phyloP scores from a whole-genome alignment of 2,888 invertebrate species.

The Heliconius charithonia region DNA sequence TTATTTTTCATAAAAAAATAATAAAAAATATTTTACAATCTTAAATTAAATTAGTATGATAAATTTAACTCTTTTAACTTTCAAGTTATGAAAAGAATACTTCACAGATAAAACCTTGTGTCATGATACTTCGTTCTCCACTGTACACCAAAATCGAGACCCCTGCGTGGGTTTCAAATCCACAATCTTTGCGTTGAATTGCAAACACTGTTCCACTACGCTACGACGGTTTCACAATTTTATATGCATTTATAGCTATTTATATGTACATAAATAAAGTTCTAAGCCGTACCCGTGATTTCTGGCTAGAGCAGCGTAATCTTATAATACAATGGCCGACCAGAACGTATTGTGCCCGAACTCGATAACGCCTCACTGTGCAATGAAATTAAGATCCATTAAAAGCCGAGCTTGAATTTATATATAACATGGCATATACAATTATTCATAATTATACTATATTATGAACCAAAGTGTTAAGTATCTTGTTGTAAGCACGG shows the following conservation, averaged over 20 bases:
- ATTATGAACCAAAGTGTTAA: too few species aligned
- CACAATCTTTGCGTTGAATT: background rate
- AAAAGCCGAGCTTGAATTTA: background rate
- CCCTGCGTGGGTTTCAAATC: background rate
- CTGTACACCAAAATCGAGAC: background rate
- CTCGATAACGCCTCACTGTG: constrained; percentile 1
- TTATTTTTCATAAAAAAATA: too few species aligned
- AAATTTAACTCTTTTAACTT: too few species aligned
- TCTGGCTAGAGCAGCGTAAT: background rate
- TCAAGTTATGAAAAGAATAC: too few species aligned
- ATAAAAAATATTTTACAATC: too few species aligned
- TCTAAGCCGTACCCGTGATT: background rate
- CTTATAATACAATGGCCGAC: background rate
- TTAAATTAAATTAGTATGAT: too few species aligned
- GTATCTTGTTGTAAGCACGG: too few species aligned
- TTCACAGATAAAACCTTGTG: background rate
- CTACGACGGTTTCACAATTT: background rate
- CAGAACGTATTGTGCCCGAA: background rate
- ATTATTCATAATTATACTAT: too few species aligned
- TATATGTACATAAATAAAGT: background rate
- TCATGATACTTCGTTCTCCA: background rate
- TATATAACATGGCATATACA: too few species aligned
- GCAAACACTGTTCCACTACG: background rate
- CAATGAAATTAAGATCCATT: background rate
- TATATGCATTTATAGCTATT: background rate